Percentiles rank a stretch among this genome's conserved stretches.
phyloP scores from a whole-genome alignment of 37 sponge, comb jelly and placozoan genomes.

The Chondrosia reniformis region DNA sequence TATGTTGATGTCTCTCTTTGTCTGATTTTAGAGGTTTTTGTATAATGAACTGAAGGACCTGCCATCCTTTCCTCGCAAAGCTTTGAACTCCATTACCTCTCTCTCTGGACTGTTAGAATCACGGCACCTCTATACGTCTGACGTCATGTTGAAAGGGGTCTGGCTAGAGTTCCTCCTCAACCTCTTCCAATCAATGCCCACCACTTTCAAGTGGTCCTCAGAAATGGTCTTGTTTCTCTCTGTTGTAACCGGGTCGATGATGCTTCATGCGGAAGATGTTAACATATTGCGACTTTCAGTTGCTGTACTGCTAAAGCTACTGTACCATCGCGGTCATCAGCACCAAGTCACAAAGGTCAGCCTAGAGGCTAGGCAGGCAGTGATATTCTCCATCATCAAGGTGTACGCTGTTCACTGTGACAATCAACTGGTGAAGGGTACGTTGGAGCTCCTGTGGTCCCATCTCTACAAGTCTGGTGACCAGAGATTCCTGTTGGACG shows the following conservation, averaged over 20 bases:
- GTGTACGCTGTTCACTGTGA: constrained; percentile 60
- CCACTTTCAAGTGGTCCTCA: constrained; percentile 46
- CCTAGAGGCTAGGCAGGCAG: constrained; percentile 44
- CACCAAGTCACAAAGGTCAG: constrained; percentile 45
- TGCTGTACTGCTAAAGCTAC: constrained; percentile 33
- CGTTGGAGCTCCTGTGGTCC: constrained; percentile 49
- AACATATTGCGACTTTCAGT: constrained; percentile 41
- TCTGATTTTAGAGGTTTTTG: constrained; percentile 33
- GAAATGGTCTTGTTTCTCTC: constrained; percentile 54
- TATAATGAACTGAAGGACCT: constrained; percentile 49
- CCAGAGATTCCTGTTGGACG: constrained; percentile 51
- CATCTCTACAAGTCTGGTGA: constrained; percentile 29
- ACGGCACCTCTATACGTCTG: constrained; percentile 32
- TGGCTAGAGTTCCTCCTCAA: constrained; percentile 51
- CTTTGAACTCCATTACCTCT: constrained; percentile 48
- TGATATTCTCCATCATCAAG: constrained; percentile 55
- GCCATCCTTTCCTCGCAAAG: constrained; percentile 67
- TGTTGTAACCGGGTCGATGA: constrained; percentile 64
- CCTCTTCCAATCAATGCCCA: constrained; percentile 28
- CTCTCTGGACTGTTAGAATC: background rate
- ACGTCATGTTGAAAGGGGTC: constrained; percentile 62
- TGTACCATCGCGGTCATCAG: too few species aligned
- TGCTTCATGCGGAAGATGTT: constrained; percentile 63
- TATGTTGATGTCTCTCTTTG: background rate
- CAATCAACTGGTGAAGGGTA: constrained; percentile 43